phyloP scores from a whole-genome alignment of 2,888 invertebrate genomes.

The Arctia plantaginis region DNA sequence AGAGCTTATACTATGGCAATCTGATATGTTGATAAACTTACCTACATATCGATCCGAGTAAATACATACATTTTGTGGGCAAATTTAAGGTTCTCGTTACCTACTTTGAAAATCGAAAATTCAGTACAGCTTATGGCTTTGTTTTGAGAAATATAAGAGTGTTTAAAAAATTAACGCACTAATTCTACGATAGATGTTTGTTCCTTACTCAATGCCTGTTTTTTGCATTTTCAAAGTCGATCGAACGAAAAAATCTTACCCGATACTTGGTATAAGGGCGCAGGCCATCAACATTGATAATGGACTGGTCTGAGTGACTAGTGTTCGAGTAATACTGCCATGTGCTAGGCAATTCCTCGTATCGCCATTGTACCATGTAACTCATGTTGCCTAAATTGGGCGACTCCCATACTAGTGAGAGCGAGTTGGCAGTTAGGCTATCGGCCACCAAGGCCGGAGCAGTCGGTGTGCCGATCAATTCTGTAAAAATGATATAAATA shows the following conservation, averaged over 20 bases:
- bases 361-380: conserved; percentile 91
- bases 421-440: conserved; percentile 90
- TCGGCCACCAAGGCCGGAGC: conserved; percentile 93
- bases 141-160: too few relatives aligned
- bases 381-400: conserved; percentile 85
- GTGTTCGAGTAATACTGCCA: conserved; percentile 95
- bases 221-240: background rate
- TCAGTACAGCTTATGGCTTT: too few relatives aligned
- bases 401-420: conserved; percentile 93
- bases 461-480: conserved; percentile 89
- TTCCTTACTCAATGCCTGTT: background rate
- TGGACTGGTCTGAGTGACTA: conserved; percentile 88
- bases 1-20: too few relatives aligned
- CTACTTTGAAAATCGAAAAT: too few relatives aligned
- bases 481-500: conserved; percentile 58
- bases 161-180: too few relatives aligned
- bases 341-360: conserved; percentile 88
- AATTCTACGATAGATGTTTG: too few relatives aligned
- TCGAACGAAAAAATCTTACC: conserved; percentile 82
- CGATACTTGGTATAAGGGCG: conserved; percentile 96
- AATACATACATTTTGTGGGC: too few relatives aligned
- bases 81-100: too few relatives aligned
- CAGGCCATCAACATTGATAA: conserved; percentile 91
- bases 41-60: too few relatives aligned
- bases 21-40: too few relatives aligned